Evolutionary conservation across 2,888 invertebrate species (phyloP).

Genomic region (Dryadula phaetusa): DNA sequence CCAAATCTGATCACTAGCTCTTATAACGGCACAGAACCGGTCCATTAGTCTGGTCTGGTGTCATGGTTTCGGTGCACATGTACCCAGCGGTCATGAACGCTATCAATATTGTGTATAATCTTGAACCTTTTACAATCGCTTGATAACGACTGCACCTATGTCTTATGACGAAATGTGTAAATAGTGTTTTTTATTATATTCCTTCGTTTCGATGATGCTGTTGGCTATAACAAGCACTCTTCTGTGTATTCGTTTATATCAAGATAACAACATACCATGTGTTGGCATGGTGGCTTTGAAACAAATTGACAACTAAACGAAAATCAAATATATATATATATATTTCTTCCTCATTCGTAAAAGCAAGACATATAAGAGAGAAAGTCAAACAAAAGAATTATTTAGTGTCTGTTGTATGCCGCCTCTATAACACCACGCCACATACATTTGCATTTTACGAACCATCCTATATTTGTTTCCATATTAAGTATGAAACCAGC

Average conservation of each 20-base stretch:
- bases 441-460: neutral
- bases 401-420: slow-evolving; percentile 20
- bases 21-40: slow-evolving; percentile 66
- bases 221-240: neutral
- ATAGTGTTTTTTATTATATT: neutral
- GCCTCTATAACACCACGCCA: neutral
- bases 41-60: slow-evolving; percentile 52
- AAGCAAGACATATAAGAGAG: neutral
- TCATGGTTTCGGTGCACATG: slow-evolving; percentile 46
- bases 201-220: neutral
- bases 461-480: slow-evolving; percentile 5
- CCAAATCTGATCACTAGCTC: slow-evolving; percentile 31
- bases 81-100: slow-evolving; percentile 39
- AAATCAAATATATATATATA: neutral
- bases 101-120: slow-evolving; percentile 35
- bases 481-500: slow-evolving; percentile 8
- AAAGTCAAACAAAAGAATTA: slow-evolving; percentile 27
- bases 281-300: neutral
- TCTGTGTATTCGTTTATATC: too few relatives aligned
- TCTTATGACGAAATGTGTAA: slow-evolving; percentile 20
- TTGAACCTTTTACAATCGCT: slow-evolving; percentile 31
- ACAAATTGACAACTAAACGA: neutral
- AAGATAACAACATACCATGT: neutral
- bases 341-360: neutral
- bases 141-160: slow-evolving; percentile 26